These are phyloP conservation scores for Hycleus cichorii DNA, from an alignment of 1,140 invertebrate genomes.

Conservation along the genomic window DNA sequence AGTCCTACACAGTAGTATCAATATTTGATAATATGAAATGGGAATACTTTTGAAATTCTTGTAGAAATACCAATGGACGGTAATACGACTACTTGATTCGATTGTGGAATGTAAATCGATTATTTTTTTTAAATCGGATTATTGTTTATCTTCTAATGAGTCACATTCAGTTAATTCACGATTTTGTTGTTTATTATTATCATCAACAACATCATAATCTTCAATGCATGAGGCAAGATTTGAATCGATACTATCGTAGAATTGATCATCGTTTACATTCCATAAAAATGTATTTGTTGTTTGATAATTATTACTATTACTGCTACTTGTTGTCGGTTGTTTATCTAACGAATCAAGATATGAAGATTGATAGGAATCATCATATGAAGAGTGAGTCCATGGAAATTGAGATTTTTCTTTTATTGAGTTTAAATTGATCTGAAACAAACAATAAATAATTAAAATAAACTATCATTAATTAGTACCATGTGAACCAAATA, in stretches of 20 bases:
- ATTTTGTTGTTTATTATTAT: slow-evolving; percentile 35
- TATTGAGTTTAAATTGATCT: slow-evolving; percentile 28
- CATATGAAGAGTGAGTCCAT: slow-evolving; percentile 44
- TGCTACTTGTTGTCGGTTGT: slow-evolving; percentile 32
- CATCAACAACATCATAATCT: background rate
- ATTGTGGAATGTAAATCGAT: background rate
- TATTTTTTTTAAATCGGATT: slow-evolving; percentile 22
- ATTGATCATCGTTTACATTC: slow-evolving; percentile 31
- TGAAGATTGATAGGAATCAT: slow-evolving; percentile 17
- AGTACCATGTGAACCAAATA: background rate
- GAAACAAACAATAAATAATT: slow-evolving; percentile 13
- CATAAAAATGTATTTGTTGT: slow-evolving; percentile 41
- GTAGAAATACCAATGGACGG: no score
- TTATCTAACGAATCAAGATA: slow-evolving; percentile 39
- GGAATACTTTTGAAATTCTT: no score
- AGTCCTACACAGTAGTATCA: no score
- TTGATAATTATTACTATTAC: slow-evolving; percentile 41
- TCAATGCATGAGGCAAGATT: slow-evolving; percentile 30
- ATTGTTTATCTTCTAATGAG: slow-evolving; percentile 42
- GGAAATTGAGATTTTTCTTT: slow-evolving; percentile 41
- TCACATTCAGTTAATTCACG: slow-evolving; percentile 50
- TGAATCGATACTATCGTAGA: slow-evolving; percentile 51
- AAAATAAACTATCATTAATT: no score
- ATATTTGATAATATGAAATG: no score
- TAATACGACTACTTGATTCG: no score